phyloP scores from a whole-genome alignment of 1,140 invertebrate genomes.

The Eulimnadia texana region DNA sequence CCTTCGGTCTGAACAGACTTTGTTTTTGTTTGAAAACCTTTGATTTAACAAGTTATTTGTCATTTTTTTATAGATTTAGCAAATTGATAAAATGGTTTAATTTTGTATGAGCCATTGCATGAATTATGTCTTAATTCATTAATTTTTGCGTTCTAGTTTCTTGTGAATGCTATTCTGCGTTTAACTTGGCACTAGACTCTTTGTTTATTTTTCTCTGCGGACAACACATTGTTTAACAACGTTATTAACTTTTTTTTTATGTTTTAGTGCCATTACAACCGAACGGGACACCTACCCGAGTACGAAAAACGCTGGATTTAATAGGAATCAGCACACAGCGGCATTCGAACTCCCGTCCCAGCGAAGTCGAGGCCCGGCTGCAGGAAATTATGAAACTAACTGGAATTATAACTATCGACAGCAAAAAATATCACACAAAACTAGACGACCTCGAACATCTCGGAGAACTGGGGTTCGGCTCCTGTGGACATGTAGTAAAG shows the following conservation, averaged over 20 bases:
- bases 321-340: slow-evolving; percentile 20
- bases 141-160: too few relatives aligned
- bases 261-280: slow-evolving; percentile 15
- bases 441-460: slow-evolving; percentile 57
- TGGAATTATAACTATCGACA: slow-evolving; percentile 68
- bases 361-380: slow-evolving; percentile 52
- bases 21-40: too few relatives aligned
- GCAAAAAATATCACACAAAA: slow-evolving; percentile 28
- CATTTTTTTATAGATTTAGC: too few relatives aligned
- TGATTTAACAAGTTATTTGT: too few relatives aligned
- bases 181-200: slow-evolving; percentile 4
- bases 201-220: slow-evolving; percentile 1
- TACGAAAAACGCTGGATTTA: slow-evolving; percentile 10
- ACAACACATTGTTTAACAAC: not conserved
- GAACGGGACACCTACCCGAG: slow-evolving; percentile 17
- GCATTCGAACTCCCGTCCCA: slow-evolving; percentile 25
- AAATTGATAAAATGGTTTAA: too few relatives aligned
- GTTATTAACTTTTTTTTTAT: not conserved
- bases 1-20: too few relatives aligned
- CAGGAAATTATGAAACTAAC: slow-evolving; percentile 66
- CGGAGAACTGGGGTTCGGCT: slow-evolving; percentile 81
- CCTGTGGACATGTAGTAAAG: slow-evolving; percentile 92
- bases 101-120: too few relatives aligned
- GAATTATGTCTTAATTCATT: too few relatives aligned
- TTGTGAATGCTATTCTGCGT: not conserved